Evolutionary conservation across 2,113 vertebrate species (phyloP).

Genomic region (Etheostoma cragini): DNA sequence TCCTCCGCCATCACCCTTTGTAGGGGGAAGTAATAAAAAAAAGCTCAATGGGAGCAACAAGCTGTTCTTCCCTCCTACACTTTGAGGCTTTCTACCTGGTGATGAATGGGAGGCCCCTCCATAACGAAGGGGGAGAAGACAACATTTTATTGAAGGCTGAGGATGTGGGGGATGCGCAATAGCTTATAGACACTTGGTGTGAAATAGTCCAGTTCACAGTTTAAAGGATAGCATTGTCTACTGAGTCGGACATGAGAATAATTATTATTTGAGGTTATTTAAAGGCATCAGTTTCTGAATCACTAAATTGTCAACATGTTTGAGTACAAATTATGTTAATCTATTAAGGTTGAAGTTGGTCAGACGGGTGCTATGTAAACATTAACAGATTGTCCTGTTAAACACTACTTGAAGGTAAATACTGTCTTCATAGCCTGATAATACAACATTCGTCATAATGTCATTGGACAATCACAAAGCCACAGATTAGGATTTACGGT

Average conservation of each 20-base stretch:
- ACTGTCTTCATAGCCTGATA: slow-evolving; percentile 30
- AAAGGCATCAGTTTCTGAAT: background rate
- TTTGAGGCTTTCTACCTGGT: slow-evolving; percentile 83
- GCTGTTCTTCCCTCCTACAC: slow-evolving; percentile 79
- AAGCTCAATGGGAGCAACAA: slow-evolving; percentile 83
- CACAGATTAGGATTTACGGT: slow-evolving; percentile 70
- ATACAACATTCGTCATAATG: slow-evolving; percentile 57
- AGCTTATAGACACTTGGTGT: slow-evolving; percentile 68
- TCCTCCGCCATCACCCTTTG: slow-evolving; percentile 78
- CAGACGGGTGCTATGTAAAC: slow-evolving; percentile 54
- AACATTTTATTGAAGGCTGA: slow-evolving; percentile 77
- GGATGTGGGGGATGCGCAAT: slow-evolving; percentile 68
- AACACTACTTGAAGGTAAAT: slow-evolving; percentile 51
- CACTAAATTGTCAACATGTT: slow-evolving; percentile 27
- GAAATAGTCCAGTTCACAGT: slow-evolving; percentile 58
- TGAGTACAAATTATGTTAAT: slow-evolving; percentile 33
- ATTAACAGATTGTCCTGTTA: slow-evolving; percentile 51
- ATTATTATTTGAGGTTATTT: slow-evolving; percentile 26
- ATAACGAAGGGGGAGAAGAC: slow-evolving; percentile 73
- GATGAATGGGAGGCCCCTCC: slow-evolving; percentile 85
- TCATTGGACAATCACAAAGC: slow-evolving; percentile 67
- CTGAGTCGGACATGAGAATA: background rate
- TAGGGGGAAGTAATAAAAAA: slow-evolving; percentile 80
- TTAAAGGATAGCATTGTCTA: slow-evolving; percentile 26
- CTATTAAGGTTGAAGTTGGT: slow-evolving; percentile 55